Conservation (phyloP, 1,140 invertebrate genomes). For the Drosophila ogumai region DNA sequence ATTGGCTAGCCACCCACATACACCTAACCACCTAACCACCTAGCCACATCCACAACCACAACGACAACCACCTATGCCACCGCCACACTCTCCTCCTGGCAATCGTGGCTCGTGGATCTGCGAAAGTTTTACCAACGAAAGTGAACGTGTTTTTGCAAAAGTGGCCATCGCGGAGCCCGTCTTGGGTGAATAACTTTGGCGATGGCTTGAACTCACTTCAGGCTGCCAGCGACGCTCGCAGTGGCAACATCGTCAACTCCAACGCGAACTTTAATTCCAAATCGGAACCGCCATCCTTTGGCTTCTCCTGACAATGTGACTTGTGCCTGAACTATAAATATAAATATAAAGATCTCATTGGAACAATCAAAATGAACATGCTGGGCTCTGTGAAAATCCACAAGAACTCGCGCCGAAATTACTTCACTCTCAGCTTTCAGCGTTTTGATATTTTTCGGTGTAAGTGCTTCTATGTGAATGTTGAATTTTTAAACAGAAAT, state of each 20-base stretch:
- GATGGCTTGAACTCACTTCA: constrained; percentile 72
- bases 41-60: background rate
- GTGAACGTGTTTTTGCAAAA: constrained; percentile 69
- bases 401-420: constrained; percentile 75
- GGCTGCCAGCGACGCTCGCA: constrained; percentile 62
- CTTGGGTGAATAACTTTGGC: constrained; percentile 81
- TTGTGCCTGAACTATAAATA: background rate
- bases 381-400: constrained; percentile 75
- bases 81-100: constrained; percentile 5
- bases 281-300: background rate
- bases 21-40: background rate
- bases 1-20: constrained; percentile 23
- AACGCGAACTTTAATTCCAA: background rate
- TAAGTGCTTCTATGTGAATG: constrained; percentile 41
- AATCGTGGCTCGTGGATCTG: constrained; percentile 38
- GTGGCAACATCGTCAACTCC: constrained; percentile 56
- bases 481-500: background rate
- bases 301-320: constrained; percentile 8
- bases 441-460: constrained; percentile 80
- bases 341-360: background rate
- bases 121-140: constrained; percentile 72
- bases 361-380: constrained; percentile 59
- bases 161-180: constrained; percentile 30
- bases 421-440: constrained; percentile 77
- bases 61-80: constrained; percentile 1